Conservation (phyloP, 2,797 vertebrate genomes). For the Acanthiza pusilla region DNA sequence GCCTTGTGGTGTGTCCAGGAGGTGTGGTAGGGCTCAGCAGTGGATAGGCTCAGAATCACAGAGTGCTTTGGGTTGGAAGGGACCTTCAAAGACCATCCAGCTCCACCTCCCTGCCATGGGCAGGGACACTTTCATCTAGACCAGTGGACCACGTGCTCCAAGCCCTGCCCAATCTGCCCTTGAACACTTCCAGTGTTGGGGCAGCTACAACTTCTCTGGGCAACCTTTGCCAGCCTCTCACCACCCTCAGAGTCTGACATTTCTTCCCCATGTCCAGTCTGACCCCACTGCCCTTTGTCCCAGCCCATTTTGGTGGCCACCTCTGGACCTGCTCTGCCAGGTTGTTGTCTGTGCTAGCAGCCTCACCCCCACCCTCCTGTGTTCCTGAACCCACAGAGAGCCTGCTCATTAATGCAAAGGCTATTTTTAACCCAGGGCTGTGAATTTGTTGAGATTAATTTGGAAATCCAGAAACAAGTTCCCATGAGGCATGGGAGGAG, state of each 20-base stretch:
- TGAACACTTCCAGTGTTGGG: background rate
- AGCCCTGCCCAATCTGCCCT: background rate
- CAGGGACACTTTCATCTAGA: background rate
- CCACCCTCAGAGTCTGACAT: background rate
- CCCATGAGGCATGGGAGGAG: background rate
- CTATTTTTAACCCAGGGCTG: background rate
- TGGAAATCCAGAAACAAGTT: background rate
- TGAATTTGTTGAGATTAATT: background rate
- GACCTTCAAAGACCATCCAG: background rate
- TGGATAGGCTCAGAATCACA: background rate
- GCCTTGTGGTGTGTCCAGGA: background rate
- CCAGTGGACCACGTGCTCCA: background rate
- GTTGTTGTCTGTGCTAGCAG: background rate
- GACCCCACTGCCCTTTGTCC: background rate
- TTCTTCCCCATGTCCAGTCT: background rate
- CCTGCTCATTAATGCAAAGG: background rate
- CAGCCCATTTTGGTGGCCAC: background rate
- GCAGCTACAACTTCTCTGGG: background rate
- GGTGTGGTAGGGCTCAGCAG: background rate
- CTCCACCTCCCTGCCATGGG: background rate
- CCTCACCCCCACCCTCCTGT: fast-evolving
- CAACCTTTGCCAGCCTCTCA: background rate
- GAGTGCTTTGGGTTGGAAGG: background rate
- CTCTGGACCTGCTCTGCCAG: background rate
- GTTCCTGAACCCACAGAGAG: background rate